Percentiles rank a stretch among this genome's conserved stretches.
phyloP scores from a whole-genome alignment of 2,888 invertebrate species.

The Diloba caeruleocephala region DNA sequence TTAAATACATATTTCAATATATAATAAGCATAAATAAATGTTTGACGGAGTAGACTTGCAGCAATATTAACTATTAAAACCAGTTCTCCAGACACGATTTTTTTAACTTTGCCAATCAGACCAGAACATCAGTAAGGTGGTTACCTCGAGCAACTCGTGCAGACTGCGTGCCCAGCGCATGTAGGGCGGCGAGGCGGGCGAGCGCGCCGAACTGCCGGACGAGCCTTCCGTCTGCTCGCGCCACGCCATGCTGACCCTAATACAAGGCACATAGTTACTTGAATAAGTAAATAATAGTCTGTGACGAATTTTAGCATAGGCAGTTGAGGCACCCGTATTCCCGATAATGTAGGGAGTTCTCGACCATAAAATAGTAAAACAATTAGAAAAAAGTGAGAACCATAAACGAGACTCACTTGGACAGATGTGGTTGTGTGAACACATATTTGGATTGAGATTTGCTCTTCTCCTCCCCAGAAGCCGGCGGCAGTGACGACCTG shows the following conservation, averaged over 20 bases:
- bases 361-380: too few relatives aligned
- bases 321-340: too few relatives aligned
- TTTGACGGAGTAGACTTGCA: too few relatives aligned
- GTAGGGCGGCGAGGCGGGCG: conserved; percentile 91
- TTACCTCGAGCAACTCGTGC: conserved; percentile 93
- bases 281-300: neutral
- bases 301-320: too few relatives aligned
- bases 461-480: conserved; percentile 92
- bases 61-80: too few relatives aligned
- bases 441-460: conserved; percentile 87
- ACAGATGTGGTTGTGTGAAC: conserved; percentile 84
- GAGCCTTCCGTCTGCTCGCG: conserved; percentile 87
- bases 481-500: conserved; percentile 95
- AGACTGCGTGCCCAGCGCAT: conserved; percentile 97
- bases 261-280: conserved; percentile 11
- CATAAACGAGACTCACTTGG: conserved; percentile 70
- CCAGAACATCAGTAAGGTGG: too few relatives aligned
- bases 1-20: too few relatives aligned
- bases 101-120: too few relatives aligned
- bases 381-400: neutral
- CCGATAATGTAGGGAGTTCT: too few relatives aligned
- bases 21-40: too few relatives aligned
- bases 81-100: too few relatives aligned
- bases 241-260: conserved; percentile 77
- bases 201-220: conserved; percentile 84